Percentiles rank a stretch among this genome's conserved stretches.
Conservation (phyloP, 2,888 invertebrate species). For the Rhingia rostrata region DNA sequence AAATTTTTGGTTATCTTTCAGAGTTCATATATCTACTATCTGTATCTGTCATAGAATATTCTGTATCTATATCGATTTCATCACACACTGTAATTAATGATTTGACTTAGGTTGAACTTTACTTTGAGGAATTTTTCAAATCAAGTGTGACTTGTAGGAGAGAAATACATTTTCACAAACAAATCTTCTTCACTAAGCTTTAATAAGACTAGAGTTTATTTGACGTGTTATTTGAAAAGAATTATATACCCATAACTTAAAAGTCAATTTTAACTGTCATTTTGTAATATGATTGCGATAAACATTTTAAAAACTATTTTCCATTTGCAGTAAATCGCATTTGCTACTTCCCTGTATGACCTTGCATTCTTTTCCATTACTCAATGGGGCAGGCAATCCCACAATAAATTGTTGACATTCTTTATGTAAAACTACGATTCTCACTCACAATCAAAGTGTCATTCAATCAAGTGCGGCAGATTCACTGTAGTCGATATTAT, state of each 20-base stretch:
- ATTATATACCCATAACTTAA: not conserved
- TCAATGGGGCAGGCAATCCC: conserved; percentile 63
- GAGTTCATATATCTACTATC: no score
- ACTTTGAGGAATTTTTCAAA: no score
- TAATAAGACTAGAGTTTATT: no score
- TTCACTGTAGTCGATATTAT: conserved; percentile 50
- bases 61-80: no score
- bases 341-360: conserved; percentile 41
- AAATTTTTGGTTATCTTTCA: not conserved
- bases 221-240: no score
- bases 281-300: conserved; percentile 37
- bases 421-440: conserved; percentile 51
- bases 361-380: conserved; percentile 66
- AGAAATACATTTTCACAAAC: no score
- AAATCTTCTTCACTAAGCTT: no score
- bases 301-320: conserved; percentile 46
- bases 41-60: no score
- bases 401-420: conserved; percentile 69
- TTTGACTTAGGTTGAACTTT: no score
- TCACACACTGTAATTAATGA: no score
- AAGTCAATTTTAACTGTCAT: conserved; percentile 52
- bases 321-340: conserved; percentile 54
- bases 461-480: conserved; percentile 61
- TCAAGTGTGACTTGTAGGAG: no score
- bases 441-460: conserved; percentile 57